phyloP scores from a whole-genome alignment of 2,113 vertebrate genomes.

The Pontoporia blainvillei region DNA sequence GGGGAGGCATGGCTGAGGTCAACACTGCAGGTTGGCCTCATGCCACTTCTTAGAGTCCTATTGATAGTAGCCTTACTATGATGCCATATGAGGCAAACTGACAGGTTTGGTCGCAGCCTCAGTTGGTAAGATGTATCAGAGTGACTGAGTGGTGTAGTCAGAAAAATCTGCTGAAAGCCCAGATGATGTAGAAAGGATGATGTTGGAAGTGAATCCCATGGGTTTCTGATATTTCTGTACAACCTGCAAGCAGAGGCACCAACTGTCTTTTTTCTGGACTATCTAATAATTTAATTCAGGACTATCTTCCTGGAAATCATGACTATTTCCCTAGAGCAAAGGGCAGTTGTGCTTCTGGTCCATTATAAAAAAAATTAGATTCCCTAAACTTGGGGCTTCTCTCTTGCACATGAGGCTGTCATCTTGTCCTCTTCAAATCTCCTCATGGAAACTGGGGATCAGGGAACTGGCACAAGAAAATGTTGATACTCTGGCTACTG shows the following conservation, averaged over 20 bases:
- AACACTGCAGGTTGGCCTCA: background rate
- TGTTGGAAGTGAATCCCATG: background rate
- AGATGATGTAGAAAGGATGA: background rate
- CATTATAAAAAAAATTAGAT: background rate
- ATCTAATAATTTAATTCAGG: no score
- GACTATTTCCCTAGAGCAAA: background rate
- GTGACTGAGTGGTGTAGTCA: background rate
- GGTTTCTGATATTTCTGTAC: background rate
- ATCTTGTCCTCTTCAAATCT: background rate
- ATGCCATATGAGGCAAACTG: background rate
- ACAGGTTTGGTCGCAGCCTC: background rate
- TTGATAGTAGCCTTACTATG: background rate
- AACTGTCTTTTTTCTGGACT: background rate
- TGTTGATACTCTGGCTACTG: background rate
- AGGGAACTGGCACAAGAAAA: background rate
- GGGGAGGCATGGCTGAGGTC: background rate
- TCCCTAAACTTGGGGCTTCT: background rate
- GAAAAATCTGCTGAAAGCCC: background rate
- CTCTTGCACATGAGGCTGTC: fast-evolving
- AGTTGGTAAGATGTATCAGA: background rate
- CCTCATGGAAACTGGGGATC: background rate
- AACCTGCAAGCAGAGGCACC: background rate
- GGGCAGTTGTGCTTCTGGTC: background rate
- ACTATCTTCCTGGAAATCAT: background rate
- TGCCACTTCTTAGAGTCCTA: background rate